These are phyloP conservation scores for Enteromius argenteus DNA, from an alignment of 2,797 vertebrate species.

Conservation along the genomic window DNA sequence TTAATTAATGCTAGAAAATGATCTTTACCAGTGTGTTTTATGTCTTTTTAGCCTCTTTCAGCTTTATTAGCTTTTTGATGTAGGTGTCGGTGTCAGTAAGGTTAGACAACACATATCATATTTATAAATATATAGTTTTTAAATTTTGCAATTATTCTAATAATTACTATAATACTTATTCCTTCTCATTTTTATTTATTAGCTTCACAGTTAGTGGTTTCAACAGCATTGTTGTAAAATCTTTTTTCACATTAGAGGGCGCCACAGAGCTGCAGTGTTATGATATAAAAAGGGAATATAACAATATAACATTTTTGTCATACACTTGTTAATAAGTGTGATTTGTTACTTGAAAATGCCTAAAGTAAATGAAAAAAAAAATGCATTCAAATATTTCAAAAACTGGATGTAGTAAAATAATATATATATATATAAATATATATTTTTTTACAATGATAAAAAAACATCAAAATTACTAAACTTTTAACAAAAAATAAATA, in stretches of 20 bases:
- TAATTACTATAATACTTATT: not conserved
- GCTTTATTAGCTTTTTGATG: not conserved
- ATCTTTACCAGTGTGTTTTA: not conserved
- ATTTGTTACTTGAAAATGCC: not conserved
- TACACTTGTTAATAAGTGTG: not conserved
- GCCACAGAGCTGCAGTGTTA: not conserved
- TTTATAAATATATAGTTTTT: no score
- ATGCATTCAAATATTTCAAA: not conserved
- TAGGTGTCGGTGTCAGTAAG: not conserved
- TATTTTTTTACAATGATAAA: not conserved
- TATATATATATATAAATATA: not conserved
- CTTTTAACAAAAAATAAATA: not conserved
- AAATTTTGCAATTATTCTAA: not conserved
- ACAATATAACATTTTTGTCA: not conserved
- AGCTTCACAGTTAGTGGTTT: not conserved
- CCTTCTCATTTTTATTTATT: not conserved
- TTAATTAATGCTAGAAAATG: not conserved
- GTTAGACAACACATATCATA: not conserved
- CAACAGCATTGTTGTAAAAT: not conserved
- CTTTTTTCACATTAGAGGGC: constrained; percentile 1
- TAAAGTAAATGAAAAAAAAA: not conserved
- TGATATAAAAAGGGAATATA: not conserved
- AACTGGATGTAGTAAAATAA: no score
- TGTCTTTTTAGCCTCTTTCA: not conserved
- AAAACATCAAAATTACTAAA: not conserved